Base-by-base conservation (phyloP, 2,888 invertebrate species). In the Mythimna pallens region DNA sequence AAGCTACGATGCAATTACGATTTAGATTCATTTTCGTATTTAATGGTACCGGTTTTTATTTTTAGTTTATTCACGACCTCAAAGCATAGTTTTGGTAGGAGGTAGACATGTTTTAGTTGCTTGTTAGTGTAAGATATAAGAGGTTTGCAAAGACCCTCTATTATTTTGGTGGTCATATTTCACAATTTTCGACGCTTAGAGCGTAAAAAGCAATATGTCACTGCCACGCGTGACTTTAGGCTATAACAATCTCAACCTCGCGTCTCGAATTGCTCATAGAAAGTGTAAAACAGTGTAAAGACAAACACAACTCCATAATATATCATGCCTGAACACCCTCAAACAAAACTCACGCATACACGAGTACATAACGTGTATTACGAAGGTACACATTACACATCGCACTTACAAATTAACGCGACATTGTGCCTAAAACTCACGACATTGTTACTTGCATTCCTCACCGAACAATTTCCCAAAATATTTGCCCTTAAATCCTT, bases 401-500 rank as follows among this genome's bases (percentile, higher is more conserved):
- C 78, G 82, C 76, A 81, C 80, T 74, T 82, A 79, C 78, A 76
- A 70, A 74, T 82, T 82, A 76, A 74, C 75, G 80, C 77, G 81
- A 73, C 83, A 80, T 76, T 74, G 73, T 73, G 69, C 76, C 84
- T 83, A 76, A 78, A 78, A 80, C 83, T 83, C 80, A 78, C 83
- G 80, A 84, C 80, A 86, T 82, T 82, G 82, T 84, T 81, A 85
- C 88, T 83, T 80, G 88, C 79, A 87, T 90, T 84, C 87, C 88
- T 83, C 73, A 83, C 74, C 73, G 80, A 86, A 88, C 86, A 88
- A 87, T 88, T 85, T 83, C 80, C 76, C 82, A 65, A 88, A 87
- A 87, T 89, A 89, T 89, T 87, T 85, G 80, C 73, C 76, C 70
- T 83, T 78, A 80, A 86, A 84, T 82, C 84, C 86, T 79, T 86